Percentiles rank a stretch among this genome's conserved stretches.
Evolutionary conservation across 1,140 invertebrate species (phyloP).

Genomic region (Cydia splendana): DNA sequence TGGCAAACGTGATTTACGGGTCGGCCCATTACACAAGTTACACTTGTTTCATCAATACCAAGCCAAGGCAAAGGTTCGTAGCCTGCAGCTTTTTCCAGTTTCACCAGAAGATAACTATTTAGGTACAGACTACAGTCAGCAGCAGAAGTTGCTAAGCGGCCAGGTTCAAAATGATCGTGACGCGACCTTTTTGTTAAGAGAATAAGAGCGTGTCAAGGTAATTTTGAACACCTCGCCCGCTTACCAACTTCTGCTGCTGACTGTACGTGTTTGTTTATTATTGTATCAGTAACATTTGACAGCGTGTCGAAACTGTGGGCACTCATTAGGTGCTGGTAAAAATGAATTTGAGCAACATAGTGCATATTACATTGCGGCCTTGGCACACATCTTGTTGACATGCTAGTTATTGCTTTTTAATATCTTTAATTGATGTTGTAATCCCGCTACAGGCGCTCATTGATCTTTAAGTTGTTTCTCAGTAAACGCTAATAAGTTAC

Average conservation of each 20-base stretch:
- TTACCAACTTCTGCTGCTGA: no score
- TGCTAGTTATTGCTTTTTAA: conserved; percentile 33
- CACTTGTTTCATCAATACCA: conserved; percentile 10
- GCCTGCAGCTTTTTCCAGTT: conserved; percentile 12
- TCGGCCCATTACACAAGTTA: neutral
- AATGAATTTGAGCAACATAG: conserved; percentile 24
- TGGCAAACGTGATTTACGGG: conserved; percentile 4
- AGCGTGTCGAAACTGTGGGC: conserved; percentile 5
- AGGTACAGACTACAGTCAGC: no score
- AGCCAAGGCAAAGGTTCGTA: neutral
- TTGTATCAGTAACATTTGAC: conserved; percentile 28
- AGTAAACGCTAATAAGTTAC: neutral
- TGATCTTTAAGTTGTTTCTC: conserved; percentile 23
- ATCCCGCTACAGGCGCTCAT: conserved; percentile 13
- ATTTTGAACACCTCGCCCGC: no score
- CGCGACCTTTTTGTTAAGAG: no score
- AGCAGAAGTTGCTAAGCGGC: no score
- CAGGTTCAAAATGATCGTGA: no score
- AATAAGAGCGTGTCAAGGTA: no score
- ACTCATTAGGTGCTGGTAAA: conserved; percentile 24
- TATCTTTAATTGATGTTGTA: conserved; percentile 35
- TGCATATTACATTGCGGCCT: conserved; percentile 35
- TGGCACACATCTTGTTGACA: conserved; percentile 32
- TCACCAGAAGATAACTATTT: conserved; percentile 5
- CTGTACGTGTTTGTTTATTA: conserved; percentile 21